phyloP scores from a whole-genome alignment of 2,888 invertebrate species.

The Lepeophtheirus nordmannii region DNA sequence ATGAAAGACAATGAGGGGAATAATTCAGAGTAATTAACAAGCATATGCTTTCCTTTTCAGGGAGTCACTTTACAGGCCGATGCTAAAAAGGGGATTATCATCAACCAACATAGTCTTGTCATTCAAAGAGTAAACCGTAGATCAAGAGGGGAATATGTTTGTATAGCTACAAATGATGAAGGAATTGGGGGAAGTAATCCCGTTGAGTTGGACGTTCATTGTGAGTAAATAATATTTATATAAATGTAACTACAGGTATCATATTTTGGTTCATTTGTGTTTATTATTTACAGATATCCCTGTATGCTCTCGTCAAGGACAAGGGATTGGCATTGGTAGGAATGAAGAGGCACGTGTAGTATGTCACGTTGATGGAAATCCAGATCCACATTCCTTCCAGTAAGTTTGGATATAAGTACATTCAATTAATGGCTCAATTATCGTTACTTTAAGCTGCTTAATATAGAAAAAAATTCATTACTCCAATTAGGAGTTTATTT shows the following conservation, averaged over 20 bases:
- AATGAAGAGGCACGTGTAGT: slow-evolving; percentile 21
- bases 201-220: slow-evolving; percentile 26
- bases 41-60: background rate
- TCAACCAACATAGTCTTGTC: slow-evolving; percentile 26
- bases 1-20: too few relatives aligned
- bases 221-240: slow-evolving; percentile 18
- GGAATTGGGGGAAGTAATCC: slow-evolving; percentile 26
- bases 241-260: too few relatives aligned
- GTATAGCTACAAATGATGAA: slow-evolving; percentile 26
- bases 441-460: too few relatives aligned
- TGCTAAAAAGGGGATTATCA: slow-evolving; percentile 19
- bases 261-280: background rate
- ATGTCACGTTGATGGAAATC: slow-evolving; percentile 24
- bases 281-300: slow-evolving; percentile 5
- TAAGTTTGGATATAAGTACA: slow-evolving; percentile 19
- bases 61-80: background rate
- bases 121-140: slow-evolving; percentile 25
- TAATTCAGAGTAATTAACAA: too few relatives aligned
- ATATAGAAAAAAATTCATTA: background rate
- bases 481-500: background rate
- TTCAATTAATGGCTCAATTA: too few relatives aligned
- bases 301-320: slow-evolving; percentile 2
- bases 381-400: slow-evolving; percentile 7
- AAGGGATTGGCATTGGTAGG: slow-evolving; percentile 8
- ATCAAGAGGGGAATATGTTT: slow-evolving; percentile 25